Conservation (phyloP, 2,797 vertebrate genomes). For the Sebastes cheni region DNA sequence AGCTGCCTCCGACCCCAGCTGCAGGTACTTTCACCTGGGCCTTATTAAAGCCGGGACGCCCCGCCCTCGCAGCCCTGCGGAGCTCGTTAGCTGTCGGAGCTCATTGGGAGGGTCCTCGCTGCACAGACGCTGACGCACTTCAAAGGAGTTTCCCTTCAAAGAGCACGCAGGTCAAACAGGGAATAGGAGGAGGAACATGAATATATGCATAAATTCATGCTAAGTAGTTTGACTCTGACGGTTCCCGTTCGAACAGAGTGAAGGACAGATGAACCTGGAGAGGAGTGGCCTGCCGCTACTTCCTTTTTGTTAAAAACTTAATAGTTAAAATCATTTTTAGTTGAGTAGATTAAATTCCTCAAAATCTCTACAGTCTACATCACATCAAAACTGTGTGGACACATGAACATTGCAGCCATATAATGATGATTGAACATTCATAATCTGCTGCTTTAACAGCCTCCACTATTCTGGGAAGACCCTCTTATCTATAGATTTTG, state of each 20-base stretch:
- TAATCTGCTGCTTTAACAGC: not conserved
- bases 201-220: conserved; percentile 15
- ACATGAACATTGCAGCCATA: not conserved
- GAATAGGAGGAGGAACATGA: conserved; percentile 40
- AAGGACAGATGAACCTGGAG: not conserved
- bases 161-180: conserved; percentile 36
- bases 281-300: not conserved
- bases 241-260: not conserved
- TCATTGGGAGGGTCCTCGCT: conserved; percentile 43
- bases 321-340: not conserved
- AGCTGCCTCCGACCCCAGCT: conserved; percentile 15
- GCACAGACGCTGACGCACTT: conserved; percentile 72
- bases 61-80: conserved; percentile 30
- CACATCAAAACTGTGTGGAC: not conserved
- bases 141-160: conserved; percentile 69
- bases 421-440: too few species aligned
- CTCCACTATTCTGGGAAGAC: not conserved
- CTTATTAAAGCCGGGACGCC: conserved; percentile 35
- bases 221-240: conserved; percentile 12
- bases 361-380: not conserved
- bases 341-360: not conserved
- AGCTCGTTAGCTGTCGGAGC: conserved; percentile 53
- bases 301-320: not conserved
- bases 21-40: conserved; percentile 29
- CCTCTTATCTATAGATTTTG: not conserved